Evolutionary conservation across 1,140 invertebrate species (phyloP), one percentile per base, ranked within the genome.

Genomic region (Drosophila kurseongensis): DNA sequence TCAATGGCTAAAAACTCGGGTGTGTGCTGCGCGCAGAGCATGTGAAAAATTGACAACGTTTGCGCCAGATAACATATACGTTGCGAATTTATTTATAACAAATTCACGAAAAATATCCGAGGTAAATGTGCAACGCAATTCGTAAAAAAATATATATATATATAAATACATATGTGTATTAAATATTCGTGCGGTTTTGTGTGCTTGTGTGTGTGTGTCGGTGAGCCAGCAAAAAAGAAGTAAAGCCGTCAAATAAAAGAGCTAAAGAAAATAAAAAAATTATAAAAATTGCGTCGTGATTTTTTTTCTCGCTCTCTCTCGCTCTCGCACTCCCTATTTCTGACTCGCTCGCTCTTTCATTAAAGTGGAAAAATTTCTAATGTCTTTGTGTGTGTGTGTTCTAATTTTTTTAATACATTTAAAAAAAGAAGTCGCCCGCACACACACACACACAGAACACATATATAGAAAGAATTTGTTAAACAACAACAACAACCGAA

Each of bases 1-100:
- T 60, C 69, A 88, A 76, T 67, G 83, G 65, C 80, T 81, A 78
- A 86, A 86, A 86, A 86, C 81, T 82, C 83, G 79, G 79, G 82
- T 81, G 82, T 88, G 66, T 76, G 83, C 59, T 73, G 72, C 66
- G 75, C 83, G 75, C 83, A 79, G 83, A 88, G 76, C 67, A 88
- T 86, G 83, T 86, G 79, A 88, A 82, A 88, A 79, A 74, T 79
- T 81, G 66, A 73, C 75, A 74, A 75, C 66, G 61, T 79, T 85
- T 80, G 67, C 67, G 44, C 59, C 51, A 47, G 42, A 54, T 41
- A 69, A 44, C 62, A 80, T 56, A 78, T 69, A 78, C 78, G 78
- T 82, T 81, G 77, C 77, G 74, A 85, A 86, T 85, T 86, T 85
- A 85, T 85, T 80, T 72, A 86, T 78, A 86, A 42, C 8, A 63